Base-by-base conservation (phyloP, 2,113 vertebrate genomes). In the Pongo pygmaeus region DNA sequence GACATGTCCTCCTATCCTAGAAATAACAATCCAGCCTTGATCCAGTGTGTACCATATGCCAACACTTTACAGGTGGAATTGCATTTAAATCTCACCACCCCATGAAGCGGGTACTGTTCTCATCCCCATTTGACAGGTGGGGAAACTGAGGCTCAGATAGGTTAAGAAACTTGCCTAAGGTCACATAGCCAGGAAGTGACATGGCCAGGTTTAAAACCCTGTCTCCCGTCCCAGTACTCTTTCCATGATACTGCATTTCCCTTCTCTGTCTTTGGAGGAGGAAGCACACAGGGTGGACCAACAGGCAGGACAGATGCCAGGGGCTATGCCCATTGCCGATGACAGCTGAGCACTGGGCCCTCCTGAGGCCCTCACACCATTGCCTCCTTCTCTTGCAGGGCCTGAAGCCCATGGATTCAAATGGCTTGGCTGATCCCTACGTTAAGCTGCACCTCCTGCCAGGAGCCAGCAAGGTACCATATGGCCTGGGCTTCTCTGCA, bases 361-460 rank as follows among this genome's bases (percentile, higher is more conserved):
- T 38, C 35, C 67, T 3, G 16, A 11, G 52, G 17, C 50, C 12
- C 61, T 35, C 23, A 38, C 2, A 0, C 16, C 0, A 3, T 0
- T 5, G 0, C 30, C 79, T 67, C 10, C 89, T 95, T 89, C 0
- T 95, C 93, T 93, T 94, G 40, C 90, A 99, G 99, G 99, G 99
- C 64, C 98, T 99, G 96, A 99, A 99, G 97, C 99, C 99, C 2
- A 99, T 99, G 99, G 99, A 99, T 97, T 99, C 99, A 38, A 99
- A 99, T 0, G 99, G 99, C 52, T 98, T 99, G 98, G 99, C 99
- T 0, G 99, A 99, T 98, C 99, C 99, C 18, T 99, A 99, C 0
- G 99, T 99, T 69, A 99, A 99, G 93, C 98, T 99, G 78, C 99
- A 99, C 97, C 99, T 99, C 97, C 98, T 99, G 96, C 99, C 99